Evolutionary conservation across 2,797 vertebrate genomes (phyloP).

Genomic region (Scolopax rusticola): DNA sequence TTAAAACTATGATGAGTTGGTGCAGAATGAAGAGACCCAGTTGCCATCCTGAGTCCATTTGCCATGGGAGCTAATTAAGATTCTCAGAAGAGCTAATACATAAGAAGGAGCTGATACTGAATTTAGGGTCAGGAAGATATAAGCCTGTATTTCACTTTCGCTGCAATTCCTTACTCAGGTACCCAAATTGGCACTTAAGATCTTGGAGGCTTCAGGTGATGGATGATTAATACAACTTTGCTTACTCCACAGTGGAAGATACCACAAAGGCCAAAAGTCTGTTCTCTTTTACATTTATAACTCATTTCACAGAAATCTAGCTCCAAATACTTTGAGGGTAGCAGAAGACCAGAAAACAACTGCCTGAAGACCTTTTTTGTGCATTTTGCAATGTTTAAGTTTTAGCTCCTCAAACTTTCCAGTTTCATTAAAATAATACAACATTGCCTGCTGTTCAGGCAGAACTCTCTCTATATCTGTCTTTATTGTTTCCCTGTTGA

Average conservation of each 20-base stretch:
- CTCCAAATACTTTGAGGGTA: not conserved
- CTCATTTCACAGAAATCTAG: not conserved
- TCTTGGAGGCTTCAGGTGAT: not conserved
- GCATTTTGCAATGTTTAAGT: not conserved
- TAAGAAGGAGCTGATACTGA: not conserved
- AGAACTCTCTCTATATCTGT: not conserved
- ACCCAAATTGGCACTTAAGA: not conserved
- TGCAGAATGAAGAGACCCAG: not conserved
- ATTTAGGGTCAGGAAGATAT: not conserved
- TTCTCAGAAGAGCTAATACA: not conserved
- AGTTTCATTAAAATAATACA: constrained; percentile 37
- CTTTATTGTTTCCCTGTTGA: constrained; percentile 23
- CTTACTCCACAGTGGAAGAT: not conserved
- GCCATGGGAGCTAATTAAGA: not conserved
- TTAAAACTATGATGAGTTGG: not conserved
- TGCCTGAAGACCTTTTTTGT: not conserved
- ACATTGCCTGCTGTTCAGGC: constrained; percentile 3
- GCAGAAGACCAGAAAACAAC: not conserved
- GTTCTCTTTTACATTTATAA: not conserved
- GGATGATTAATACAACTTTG: not conserved
- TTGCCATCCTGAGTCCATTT: not conserved
- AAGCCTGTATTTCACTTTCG: not conserved
- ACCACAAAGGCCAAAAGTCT: not conserved
- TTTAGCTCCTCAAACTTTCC: not conserved
- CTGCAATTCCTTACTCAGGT: not conserved